These are phyloP conservation scores for crab-eating macaque (Macaca fascicularis) DNA, from an alignment of 2,113 vertebrate species.

Conservation along the genomic window DNA sequence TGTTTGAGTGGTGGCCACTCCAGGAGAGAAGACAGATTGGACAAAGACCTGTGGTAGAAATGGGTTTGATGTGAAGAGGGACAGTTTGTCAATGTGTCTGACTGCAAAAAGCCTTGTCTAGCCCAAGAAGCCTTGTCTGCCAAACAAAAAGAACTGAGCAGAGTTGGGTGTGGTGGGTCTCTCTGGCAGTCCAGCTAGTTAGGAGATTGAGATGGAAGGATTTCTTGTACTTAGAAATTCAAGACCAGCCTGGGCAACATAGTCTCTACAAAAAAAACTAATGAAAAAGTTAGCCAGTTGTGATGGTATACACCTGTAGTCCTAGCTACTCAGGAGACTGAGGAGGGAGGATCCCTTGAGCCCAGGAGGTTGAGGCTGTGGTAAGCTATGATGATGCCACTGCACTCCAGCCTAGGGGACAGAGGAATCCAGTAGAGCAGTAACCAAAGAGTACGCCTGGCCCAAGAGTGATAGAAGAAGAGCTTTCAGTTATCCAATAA, in stretches of 20 bases:
- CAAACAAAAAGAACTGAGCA: background rate
- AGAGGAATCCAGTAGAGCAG: background rate
- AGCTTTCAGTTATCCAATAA: background rate
- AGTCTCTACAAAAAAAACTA: too few relatives aligned
- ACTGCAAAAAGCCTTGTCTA: background rate
- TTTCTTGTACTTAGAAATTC: background rate
- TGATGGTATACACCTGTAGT: too few relatives aligned
- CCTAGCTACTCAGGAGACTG: too few relatives aligned
- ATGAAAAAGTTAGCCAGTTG: too few relatives aligned
- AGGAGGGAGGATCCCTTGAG: too few relatives aligned
- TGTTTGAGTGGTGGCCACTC: background rate
- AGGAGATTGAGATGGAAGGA: background rate
- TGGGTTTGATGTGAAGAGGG: background rate
- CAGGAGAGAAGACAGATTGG: background rate
- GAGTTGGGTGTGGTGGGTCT: background rate
- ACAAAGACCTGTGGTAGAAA: background rate
- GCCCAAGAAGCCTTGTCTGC: too few relatives aligned
- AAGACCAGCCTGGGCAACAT: background rate
- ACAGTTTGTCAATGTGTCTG: fast-evolving
- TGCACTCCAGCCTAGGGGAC: too few relatives aligned
- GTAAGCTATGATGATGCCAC: too few relatives aligned
- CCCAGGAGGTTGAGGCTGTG: too few relatives aligned
- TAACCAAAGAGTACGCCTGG: background rate
- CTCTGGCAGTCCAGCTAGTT: background rate
- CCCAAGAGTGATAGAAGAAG: background rate